Base-by-base conservation (phyloP, 2,888 invertebrate genomes). In the Drosophila paracracens region DNA sequence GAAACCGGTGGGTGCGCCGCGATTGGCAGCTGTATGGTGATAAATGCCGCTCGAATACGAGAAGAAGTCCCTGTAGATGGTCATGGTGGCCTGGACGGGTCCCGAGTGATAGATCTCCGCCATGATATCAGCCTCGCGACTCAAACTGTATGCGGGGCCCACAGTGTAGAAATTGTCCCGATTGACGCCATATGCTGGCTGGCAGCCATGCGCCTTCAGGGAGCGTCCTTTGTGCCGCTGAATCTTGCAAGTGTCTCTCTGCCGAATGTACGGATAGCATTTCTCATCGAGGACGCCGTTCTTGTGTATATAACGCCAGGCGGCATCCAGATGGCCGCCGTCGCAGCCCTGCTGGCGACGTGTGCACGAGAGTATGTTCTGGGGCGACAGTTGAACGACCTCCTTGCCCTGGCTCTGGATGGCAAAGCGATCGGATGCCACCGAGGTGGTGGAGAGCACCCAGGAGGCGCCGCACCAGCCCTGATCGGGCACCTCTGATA, bases 11-110 rank as follows among this genome's bases (percentile, higher is more conserved):
- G 95, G 93, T 58, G 94, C 93, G 11, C 94, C 93, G 70, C 95
- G 93, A 2, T 95, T 94, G 77, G 94, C 94, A 0, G 93, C 94
- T 4, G 95, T 94, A 81, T 95, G 96, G 4, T 94, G 94, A 93
- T 99, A 99, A 62, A 99, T 94, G 6, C 99, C 99, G 48, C 95
- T 94, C 64, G 95, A 94, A 94, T 99, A 99, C 86, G 96, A 95
- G 94, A 98, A 99, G 94, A 99, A 98, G 93, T 99, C 99, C 82
- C 97, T 97, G 91, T 97, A 95, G 2, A 99, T 97, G 76, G 95
- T 95, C 96, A 99, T 97, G 18, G 97, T 96, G 1, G 98, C 98
- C 95, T 98, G 98, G 1, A 99, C 98, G 1, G 99, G 99, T 53
- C 99, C 99, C 51, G 97, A 97, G 54, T 95, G 95, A 93, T 96